These are phyloP conservation scores for Perizoma affinitatum DNA, from an alignment of 2,888 invertebrate genomes.

Conservation along the genomic window DNA sequence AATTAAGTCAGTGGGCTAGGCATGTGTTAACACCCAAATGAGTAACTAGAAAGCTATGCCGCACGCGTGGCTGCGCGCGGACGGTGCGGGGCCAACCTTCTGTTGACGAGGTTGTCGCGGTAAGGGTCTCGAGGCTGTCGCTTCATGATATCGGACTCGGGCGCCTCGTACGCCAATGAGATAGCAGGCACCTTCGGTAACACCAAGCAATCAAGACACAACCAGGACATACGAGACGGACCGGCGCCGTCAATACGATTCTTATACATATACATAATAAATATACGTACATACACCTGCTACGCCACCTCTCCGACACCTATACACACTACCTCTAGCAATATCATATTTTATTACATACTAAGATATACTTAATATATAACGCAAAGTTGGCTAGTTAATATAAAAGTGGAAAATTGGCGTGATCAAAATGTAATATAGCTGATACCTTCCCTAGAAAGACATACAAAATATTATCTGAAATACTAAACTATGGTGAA, in stretches of 20 bases:
- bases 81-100: slow-evolving; percentile 90
- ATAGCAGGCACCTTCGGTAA: slow-evolving; percentile 97
- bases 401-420: slow-evolving; percentile 66
- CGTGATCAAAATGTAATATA: slow-evolving; percentile 68
- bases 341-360: slow-evolving; percentile 48
- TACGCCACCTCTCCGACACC: slow-evolving; percentile 44
- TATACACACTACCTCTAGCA: slow-evolving; percentile 61
- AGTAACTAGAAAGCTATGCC: slow-evolving; percentile 69
- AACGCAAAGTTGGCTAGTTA: slow-evolving; percentile 67
- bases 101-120: slow-evolving; percentile 99
- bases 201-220: slow-evolving; percentile 77
- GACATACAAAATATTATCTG: slow-evolving; percentile 59
- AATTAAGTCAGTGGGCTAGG: slow-evolving; percentile 59
- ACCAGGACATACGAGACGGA: slow-evolving; percentile 52
- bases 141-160: slow-evolving; percentile 99
- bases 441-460: slow-evolving; percentile 57
- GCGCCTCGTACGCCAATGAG: slow-evolving; percentile 99
- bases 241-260: slow-evolving; percentile 43
- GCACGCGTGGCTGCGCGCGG: slow-evolving; percentile 37
- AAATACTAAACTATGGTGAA: slow-evolving; percentile 73
- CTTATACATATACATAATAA: slow-evolving; percentile 60
- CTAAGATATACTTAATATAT: slow-evolving; percentile 59
- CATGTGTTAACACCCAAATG: slow-evolving; percentile 75
- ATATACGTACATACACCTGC: slow-evolving; percentile 63
- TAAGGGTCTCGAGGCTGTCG: slow-evolving; percentile 98